These are phyloP conservation scores for Telmatherina bonti DNA, from an alignment of 2,797 vertebrate genomes.

Conservation along the genomic window DNA sequence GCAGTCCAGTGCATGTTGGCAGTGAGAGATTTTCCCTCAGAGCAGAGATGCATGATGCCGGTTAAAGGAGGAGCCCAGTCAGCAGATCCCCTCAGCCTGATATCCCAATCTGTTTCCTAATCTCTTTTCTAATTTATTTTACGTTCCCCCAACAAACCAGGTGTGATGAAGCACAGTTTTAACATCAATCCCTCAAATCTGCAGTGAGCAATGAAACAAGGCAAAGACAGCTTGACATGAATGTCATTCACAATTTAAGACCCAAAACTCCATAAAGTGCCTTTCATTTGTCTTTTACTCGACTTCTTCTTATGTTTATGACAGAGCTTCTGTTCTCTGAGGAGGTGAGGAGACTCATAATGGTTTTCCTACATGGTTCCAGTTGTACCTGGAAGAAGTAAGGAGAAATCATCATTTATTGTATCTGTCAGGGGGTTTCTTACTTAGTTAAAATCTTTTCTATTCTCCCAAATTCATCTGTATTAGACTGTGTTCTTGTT, in stretches of 20 bases:
- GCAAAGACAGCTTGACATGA: constrained; percentile 40
- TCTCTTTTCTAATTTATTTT: constrained; percentile 71
- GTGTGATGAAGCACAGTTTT: constrained; percentile 42
- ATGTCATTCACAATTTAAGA: constrained; percentile 47
- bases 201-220: constrained; percentile 36
- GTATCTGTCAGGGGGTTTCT: constrained; percentile 7
- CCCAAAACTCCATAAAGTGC: constrained; percentile 46
- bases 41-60: constrained; percentile 59
- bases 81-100: constrained; percentile 54
- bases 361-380: constrained; percentile 12
- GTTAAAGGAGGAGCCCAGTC: constrained; percentile 61
- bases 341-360: constrained; percentile 22
- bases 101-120: constrained; percentile 57
- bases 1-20: constrained; percentile 19
- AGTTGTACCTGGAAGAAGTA: neutral
- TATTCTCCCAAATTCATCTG: neutral
- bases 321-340: constrained; percentile 21
- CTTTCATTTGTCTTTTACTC: constrained; percentile 57
- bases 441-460: neutral
- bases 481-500: constrained; percentile 24
- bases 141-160: constrained; percentile 46
- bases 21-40: constrained; percentile 34
- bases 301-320: constrained; percentile 31
- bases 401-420: constrained; percentile 5
- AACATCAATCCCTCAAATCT: constrained; percentile 53